Evolutionary conservation across 1,140 invertebrate species (phyloP), one percentile per base, ranked within the genome.

Genomic region (Drosophila oshimai): DNA sequence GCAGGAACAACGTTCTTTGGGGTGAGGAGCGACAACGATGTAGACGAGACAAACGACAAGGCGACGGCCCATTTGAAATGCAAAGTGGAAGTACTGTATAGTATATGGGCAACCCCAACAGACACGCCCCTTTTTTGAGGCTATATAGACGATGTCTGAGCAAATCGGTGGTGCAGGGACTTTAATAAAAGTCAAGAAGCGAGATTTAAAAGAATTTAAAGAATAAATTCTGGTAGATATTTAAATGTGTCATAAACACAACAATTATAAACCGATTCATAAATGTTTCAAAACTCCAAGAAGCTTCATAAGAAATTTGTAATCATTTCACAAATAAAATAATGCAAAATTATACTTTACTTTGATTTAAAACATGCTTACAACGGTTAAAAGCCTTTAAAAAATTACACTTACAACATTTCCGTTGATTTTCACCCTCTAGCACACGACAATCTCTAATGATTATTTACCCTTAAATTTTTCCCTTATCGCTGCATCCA

Each of bases 1-100:
- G 55, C 28, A 15, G 13, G 31, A 12, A 13, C 15, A 9, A 3
- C 7, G 10, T 24, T n/a, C n/a, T 9, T 17, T 15, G 13, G 33
- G 10, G 5, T 13, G 18, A 3, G n/a, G 28, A 18, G 33, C 65
- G 41, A 41, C 60, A 58, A 44, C 58, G 42, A 46, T 45, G 50
- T 49, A 57, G 50, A 74, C 60, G 39, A 74, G 71, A 74, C 71
- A 74, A 50, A 26, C 62, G 62, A 74, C 57, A 73, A 37, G 46
- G 45, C 45, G 68, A 62, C 79, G 71, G 50, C 65, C 49, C 45
- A 84, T 84, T 84, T 84, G 57, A 79, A 75, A 86, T 86, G 71
- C 75, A 75, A 86, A 83, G n/a, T n/a, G n/a, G n/a, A n/a, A n/a
- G n/a, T n/a, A n/a, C n/a, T n/a, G n/a, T n/a, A n/a, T n/a, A n/a